Evolutionary conservation across 2,888 invertebrate species (phyloP).

Genomic region (Stenichneumon culpator): DNA sequence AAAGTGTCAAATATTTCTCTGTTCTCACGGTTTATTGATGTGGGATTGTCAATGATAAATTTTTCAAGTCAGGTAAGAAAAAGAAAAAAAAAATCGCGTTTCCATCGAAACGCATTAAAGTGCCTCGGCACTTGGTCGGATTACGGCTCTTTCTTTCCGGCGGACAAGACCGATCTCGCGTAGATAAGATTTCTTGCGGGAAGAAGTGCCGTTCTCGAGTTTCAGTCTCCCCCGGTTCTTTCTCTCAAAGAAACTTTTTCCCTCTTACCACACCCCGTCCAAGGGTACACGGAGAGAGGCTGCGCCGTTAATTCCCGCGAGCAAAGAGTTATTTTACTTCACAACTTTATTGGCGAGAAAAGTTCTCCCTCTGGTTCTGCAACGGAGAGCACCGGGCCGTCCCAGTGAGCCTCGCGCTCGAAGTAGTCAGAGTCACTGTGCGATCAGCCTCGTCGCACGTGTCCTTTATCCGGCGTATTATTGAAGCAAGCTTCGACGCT

Average conservation of each 20-base stretch:
- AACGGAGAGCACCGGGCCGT: slow-evolving; percentile 25
- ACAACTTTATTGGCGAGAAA: slow-evolving; percentile 55
- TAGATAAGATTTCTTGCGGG: slow-evolving; percentile 18
- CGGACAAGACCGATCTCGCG: neutral
- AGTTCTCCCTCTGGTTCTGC: slow-evolving; percentile 21
- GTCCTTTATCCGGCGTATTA: slow-evolving; percentile 1
- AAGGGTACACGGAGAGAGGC: neutral
- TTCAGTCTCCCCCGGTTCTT: slow-evolving; percentile 46
- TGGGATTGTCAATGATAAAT: too few species aligned
- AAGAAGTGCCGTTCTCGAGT: slow-evolving; percentile 39
- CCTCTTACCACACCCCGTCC: slow-evolving; percentile 16
- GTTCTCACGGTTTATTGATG: neutral
- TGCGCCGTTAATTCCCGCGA: slow-evolving; percentile 56
- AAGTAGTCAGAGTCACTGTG: slow-evolving; percentile 33
- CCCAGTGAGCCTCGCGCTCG: slow-evolving; percentile 12
- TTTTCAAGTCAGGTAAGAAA: too few species aligned
- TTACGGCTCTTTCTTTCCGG: slow-evolving; percentile 14
- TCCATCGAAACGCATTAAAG: neutral
- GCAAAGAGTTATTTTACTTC: slow-evolving; percentile 58
- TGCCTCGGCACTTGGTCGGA: slow-evolving; percentile 31
- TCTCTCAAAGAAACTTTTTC: slow-evolving; percentile 56
- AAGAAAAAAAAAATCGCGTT: slow-evolving; percentile 1
- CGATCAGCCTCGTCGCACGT: slow-evolving; percentile 9
- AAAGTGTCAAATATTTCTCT: too few species aligned
- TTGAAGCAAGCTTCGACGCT: neutral